These are phyloP conservation scores for Zeugodacus cucurbitae DNA, from an alignment of 1,140 invertebrate genomes.

Conservation along the genomic window DNA sequence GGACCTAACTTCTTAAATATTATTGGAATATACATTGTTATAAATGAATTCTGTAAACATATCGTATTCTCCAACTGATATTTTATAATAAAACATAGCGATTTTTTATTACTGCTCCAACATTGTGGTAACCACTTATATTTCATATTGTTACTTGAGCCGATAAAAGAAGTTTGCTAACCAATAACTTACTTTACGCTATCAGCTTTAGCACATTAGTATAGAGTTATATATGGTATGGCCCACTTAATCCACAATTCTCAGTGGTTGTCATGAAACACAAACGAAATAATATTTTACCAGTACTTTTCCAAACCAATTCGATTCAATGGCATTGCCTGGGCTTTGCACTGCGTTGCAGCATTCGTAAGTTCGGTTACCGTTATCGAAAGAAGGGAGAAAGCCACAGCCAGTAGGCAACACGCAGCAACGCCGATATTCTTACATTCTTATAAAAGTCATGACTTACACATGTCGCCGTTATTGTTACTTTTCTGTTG, in stretches of 20 bases:
- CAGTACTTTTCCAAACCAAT: not conserved
- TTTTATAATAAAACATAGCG: too few relatives aligned
- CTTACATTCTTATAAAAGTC: not conserved
- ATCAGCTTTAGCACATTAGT: not conserved
- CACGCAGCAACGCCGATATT: not conserved
- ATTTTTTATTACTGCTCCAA: too few relatives aligned
- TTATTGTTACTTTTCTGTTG: not conserved
- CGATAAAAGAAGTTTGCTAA: not conserved
- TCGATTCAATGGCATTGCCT: not conserved
- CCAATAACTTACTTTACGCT: not conserved
- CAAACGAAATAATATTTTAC: conserved; percentile 16
- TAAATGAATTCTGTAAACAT: too few relatives aligned
- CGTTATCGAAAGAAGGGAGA: not conserved
- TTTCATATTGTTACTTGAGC: too few relatives aligned
- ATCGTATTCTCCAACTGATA: too few relatives aligned
- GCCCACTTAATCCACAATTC: not conserved
- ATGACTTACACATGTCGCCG: conserved; percentile 30
- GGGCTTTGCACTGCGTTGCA: not conserved
- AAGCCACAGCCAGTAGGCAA: not conserved
- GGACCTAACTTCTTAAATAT: too few relatives aligned
- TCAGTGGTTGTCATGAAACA: not conserved
- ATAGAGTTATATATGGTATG: not conserved
- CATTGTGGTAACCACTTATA: too few relatives aligned
- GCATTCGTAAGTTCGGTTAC: not conserved
- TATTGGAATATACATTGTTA: too few relatives aligned